Conservation (phyloP, 2,888 invertebrate species). For the Hydraecia micacea region DNA sequence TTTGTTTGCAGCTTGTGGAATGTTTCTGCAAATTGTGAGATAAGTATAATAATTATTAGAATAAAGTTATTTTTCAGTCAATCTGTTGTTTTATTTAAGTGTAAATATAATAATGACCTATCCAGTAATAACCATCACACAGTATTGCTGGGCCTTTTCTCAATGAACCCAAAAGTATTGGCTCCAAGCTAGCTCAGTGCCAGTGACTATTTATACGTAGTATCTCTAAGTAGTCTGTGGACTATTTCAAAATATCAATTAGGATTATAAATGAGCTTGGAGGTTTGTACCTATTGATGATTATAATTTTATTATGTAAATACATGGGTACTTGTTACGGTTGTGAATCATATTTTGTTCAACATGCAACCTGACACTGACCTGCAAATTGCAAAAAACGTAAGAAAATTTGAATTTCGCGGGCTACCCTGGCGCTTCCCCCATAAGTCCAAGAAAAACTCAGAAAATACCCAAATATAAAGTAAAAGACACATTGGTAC, state of each 20-base stretch:
- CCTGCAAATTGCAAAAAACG: neutral
- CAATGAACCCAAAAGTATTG: neutral
- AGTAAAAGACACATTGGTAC: neutral
- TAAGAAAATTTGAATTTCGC: neutral
- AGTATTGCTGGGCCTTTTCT: neutral
- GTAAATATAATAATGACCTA: neutral
- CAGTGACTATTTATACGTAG: no score
- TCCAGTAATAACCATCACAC: neutral
- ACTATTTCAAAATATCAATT: no score
- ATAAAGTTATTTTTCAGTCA: conserved; percentile 90
- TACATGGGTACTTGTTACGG: no score
- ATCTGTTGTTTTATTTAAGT: conserved; percentile 79
- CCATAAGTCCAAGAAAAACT: neutral
- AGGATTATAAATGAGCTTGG: no score
- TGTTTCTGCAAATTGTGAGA: conserved; percentile 85
- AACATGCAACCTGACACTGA: neutral
- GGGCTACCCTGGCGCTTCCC: neutral
- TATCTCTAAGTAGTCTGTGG: no score
- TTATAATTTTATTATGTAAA: no score
- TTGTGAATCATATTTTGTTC: neutral
- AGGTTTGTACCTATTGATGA: no score
- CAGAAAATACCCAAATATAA: neutral
- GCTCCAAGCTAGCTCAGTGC: neutral
- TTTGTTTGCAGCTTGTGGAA: conserved; percentile 83
- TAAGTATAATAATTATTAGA: conserved; percentile 88